A percentile compares a stretch with the other conserved stretches of the same genome.
Conservation (phyloP, 2,113 vertebrate genomes). For the Macaca mulatta region DNA sequence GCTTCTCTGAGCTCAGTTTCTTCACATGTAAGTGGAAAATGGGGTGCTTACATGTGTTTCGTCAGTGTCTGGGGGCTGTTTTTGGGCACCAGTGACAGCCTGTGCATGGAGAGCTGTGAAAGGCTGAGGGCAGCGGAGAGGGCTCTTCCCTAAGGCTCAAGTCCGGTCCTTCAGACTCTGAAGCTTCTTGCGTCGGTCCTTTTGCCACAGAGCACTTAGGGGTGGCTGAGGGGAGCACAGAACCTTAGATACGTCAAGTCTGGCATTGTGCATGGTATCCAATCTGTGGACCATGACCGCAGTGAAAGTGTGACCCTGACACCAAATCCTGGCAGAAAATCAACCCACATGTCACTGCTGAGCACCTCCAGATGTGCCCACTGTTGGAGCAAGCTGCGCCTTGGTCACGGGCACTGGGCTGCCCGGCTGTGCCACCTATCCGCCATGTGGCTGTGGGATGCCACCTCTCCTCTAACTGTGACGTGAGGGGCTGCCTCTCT, state of each 20-base stretch:
- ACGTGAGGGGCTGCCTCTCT: background rate
- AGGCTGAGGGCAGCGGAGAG: too few species aligned
- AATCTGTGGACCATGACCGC: background rate
- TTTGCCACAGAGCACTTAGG: background rate
- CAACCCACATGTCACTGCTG: background rate
- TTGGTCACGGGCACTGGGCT: accelerated
- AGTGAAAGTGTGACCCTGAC: background rate
- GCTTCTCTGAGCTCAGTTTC: background rate
- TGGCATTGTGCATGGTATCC: background rate
- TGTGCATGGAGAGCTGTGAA: too few species aligned
- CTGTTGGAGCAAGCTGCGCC: background rate
- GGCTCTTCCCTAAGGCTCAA: background rate
- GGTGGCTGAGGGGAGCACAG: too few species aligned
- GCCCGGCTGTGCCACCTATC: accelerated
- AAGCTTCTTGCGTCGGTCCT: accelerated
- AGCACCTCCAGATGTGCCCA: background rate
- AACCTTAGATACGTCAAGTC: background rate
- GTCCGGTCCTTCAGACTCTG: too few species aligned
- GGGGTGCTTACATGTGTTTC: background rate
- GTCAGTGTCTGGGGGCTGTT: background rate
- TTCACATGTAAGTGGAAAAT: background rate
- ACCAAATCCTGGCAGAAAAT: background rate
- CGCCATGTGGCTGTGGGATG: background rate
- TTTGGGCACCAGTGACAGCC: background rate
- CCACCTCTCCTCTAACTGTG: background rate